Evolutionary conservation across 2,888 invertebrate species (phyloP), one percentile per base, ranked within the genome.

Genomic region (Mesochorus sp.): DNA sequence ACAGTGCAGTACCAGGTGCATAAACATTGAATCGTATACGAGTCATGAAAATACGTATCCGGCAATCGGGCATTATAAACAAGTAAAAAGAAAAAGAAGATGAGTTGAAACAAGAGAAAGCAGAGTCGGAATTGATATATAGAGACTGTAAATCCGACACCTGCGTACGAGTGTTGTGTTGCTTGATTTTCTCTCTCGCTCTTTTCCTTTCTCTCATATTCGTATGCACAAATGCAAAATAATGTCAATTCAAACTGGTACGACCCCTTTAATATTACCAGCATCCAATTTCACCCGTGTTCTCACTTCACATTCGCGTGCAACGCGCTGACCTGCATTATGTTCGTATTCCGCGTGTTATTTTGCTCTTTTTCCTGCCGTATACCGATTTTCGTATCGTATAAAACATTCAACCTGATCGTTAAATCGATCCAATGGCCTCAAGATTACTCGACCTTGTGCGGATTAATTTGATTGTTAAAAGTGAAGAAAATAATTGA

Each of bases 241-340:
- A 21, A 59, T 67, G 53, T 61, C 39, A 67, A 67, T 19, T 66
- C 49, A 61, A 78, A 66, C 57, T 70, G 21, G 70, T 78, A 78
- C 55, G 64, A 74, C 57, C 76, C 59, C 74, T 70, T 74, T 78
- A 78, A 74, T 21, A 44, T 55, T 51, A 28, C 64, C 78, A 78
- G 74, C 74, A 74, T 78, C 70, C 64, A 74, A 78, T 78, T 78
- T 78, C 78, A 78, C 74, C 64, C 47, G 64, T 31, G 57, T 44
- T 21, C 62, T 39, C 39, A 66, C 34, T 78, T 70, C 64, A 74
- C 74, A 70, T 70, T 70, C 64, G 62, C 78, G 77, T 70, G 78
- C 74, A 51, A 66, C 67, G 61, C 53, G 53, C 57, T 74, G 74
- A 73, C 78, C 77, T 51, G 70, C 74, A 70, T 78, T 66, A 34